phyloP scores from a whole-genome alignment of 2,113 vertebrate species.

The Mystacornis crossleyi region DNA sequence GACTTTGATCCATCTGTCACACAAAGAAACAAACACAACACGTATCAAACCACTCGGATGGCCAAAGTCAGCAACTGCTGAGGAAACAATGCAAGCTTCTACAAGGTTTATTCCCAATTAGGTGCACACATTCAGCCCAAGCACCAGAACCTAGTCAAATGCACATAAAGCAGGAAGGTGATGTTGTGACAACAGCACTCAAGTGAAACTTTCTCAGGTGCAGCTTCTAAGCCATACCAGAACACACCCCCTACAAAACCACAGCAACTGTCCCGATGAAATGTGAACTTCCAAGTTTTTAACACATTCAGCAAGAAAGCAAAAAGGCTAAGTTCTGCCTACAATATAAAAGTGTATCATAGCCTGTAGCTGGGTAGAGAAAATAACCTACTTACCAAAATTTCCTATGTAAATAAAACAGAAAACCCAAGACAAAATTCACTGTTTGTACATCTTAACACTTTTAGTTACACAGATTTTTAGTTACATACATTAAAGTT shows the following conservation, averaged over 20 bases:
- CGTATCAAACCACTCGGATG: background rate
- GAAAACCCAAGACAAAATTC: background rate
- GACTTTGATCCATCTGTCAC: conserved; percentile 84
- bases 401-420: background rate
- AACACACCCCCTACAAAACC: background rate
- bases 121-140: background rate
- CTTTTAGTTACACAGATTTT: accelerated
- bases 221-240: background rate
- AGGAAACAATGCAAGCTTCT: background rate
- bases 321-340: background rate
- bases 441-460: background rate
- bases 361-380: background rate
- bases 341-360: background rate
- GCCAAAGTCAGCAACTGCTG: background rate
- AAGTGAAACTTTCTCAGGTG: background rate
- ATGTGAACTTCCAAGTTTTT: background rate
- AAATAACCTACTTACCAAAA: background rate
- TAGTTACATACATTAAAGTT: too few relatives aligned
- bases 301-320: background rate
- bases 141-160: background rate
- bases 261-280: background rate
- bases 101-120: background rate
- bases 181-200: background rate
- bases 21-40: background rate
- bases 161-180: background rate